Base-by-base conservation (phyloP, 2,888 invertebrate genomes). In the Drosophila siamana region DNA sequence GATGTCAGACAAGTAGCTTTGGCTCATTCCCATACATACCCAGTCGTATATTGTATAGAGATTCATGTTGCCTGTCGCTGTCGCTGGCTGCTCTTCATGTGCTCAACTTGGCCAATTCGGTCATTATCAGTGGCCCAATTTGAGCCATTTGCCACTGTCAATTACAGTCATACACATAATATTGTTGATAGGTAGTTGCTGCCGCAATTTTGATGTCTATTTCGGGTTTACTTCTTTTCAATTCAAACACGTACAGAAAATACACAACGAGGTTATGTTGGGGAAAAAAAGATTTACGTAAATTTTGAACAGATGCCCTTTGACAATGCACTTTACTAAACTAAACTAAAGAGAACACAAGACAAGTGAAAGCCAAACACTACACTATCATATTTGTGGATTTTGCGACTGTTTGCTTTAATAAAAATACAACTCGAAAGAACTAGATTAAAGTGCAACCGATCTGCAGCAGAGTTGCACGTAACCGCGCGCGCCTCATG, bases 21-120 rank as follows among this genome's bases (percentile, higher is more conserved):
- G 19, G 19, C 16, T 15, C 9, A 15, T 15, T 2, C 28, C 11
- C 22, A n/a, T 44, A 88, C 90, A 76, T 91, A 90, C 90, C 90
- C 90, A 90, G 73, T 89, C 88, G 55, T 90, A 91, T 51, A 90
- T 60, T 54, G 81, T 85, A 55, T 88, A 85, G 7, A 91, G 74
- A 89, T 90, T 90, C 90, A 90, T 90, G 30, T 43, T 68, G 57
- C 33, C 55, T 13, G 13, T 15, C 2, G 26, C 30, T 68, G 57
- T 38, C 55, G n/a, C 11, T 15, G 1, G 26, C 30, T 19, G 50
- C 44, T 56, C 40, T 48, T 43, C 15, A 43, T 9, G 24, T 16
- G 26, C 26, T 15, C 36, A 44, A 26, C 5, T 24, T 38, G 22
- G 16, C 33, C 13, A 22, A 30, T 11, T 46, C 44, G 54, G 26